Conservation (phyloP, 2,113 vertebrate species). For the Chlamydotis undulata region DNA sequence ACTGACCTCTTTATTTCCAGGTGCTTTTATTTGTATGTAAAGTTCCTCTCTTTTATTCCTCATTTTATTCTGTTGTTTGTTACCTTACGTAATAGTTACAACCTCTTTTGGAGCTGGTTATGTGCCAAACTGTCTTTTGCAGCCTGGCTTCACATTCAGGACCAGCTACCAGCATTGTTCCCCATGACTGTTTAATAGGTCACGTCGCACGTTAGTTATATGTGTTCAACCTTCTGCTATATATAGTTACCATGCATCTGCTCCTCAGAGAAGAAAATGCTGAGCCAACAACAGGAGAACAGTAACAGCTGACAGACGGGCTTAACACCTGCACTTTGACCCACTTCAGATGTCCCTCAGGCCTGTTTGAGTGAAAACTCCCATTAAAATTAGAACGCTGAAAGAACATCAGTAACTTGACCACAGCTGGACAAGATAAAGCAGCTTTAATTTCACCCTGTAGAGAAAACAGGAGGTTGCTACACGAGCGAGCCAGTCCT, state of each 20-base stretch:
- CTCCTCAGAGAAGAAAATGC: not conserved
- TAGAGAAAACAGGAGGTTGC: not conserved
- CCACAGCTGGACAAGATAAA: not conserved
- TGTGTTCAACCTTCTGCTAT: not conserved
- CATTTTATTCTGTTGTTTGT: slow-evolving; percentile 3
- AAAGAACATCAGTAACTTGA: not conserved
- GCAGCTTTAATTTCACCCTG: not conserved
- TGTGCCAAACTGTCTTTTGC: not conserved
- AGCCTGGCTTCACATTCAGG: not conserved
- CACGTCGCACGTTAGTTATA: not conserved
- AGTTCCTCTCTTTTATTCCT: not conserved
- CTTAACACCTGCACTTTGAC: not conserved
- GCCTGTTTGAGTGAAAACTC: not conserved
- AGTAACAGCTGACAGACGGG: not conserved
- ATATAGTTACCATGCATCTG: not conserved
- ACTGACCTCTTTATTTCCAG: not conserved
- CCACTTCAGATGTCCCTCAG: not conserved
- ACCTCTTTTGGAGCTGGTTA: not conserved
- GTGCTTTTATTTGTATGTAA: slow-evolving; percentile 8
- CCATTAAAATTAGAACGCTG: not conserved
- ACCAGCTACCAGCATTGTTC: not conserved
- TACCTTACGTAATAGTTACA: not conserved
- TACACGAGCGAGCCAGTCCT: fast-evolving
- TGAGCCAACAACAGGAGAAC: not conserved
- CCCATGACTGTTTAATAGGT: not conserved